Conservation (phyloP, 2,113 vertebrate species). For the Numenius arquata region DNA sequence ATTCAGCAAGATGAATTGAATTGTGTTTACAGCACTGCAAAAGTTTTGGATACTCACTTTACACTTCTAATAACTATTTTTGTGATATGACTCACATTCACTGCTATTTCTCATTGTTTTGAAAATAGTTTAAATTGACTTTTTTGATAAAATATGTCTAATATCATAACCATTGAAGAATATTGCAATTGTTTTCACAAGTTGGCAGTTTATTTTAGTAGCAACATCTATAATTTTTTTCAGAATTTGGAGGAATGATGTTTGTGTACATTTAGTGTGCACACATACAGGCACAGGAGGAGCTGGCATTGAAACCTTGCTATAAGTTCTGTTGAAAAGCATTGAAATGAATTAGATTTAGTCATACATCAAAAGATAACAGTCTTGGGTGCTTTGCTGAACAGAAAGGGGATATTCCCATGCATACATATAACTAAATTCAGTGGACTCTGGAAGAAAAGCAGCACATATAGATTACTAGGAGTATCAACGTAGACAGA, state of each 20-base stretch:
- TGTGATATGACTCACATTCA: neutral
- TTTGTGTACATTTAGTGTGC: neutral
- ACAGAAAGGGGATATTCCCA: neutral
- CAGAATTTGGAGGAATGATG: neutral
- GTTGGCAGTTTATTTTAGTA: neutral
- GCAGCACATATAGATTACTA: neutral
- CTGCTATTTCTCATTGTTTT: neutral
- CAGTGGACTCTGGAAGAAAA: neutral
- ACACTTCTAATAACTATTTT: neutral
- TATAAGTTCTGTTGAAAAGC: neutral
- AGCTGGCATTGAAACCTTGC: rapidly evolving
- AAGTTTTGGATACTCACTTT: neutral
- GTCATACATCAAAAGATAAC: neutral
- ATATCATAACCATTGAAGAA: neutral
- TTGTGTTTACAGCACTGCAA: neutral
- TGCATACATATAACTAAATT: neutral
- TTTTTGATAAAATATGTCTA: neutral
- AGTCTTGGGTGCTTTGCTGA: neutral
- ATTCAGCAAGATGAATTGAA: neutral
- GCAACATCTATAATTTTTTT: neutral
- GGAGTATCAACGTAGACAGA: neutral
- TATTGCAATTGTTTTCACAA: neutral
- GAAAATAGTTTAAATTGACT: neutral
- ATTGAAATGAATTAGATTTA: neutral
- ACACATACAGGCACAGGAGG: neutral